Conservation (phyloP, 2,888 invertebrate genomes). For the Acrocyrtus sp. region DNA sequence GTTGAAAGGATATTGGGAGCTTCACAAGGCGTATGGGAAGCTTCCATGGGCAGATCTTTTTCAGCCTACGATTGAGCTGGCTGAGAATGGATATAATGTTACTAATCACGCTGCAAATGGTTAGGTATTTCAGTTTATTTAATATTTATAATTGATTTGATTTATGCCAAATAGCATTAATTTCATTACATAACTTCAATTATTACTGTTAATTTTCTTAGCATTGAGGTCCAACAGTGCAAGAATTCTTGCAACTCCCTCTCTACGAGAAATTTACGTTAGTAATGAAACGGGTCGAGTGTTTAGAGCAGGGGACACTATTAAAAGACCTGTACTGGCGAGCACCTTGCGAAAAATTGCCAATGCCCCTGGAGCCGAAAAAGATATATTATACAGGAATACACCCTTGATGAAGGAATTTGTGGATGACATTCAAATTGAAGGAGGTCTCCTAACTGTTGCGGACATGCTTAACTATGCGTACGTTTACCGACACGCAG, state of each 20-base stretch:
- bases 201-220: too few species aligned
- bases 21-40: conserved; percentile 74
- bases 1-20: conserved; percentile 82
- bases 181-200: too few species aligned
- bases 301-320: conserved; percentile 73
- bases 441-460: conserved; percentile 81
- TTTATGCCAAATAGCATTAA: too few species aligned
- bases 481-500: too few species aligned
- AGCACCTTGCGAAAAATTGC: conserved; percentile 77
- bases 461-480: conserved; percentile 79
- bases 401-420: conserved; percentile 65
- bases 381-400: conserved; percentile 76
- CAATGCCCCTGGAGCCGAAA: conserved; percentile 66
- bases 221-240: conserved; percentile 69
- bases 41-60: conserved; percentile 84
- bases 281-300: conserved; percentile 73
- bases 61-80: conserved; percentile 80
- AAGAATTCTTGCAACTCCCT: conserved; percentile 72
- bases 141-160: too few species aligned
- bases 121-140: too few species aligned
- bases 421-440: conserved; percentile 69
- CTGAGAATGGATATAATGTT: conserved; percentile 77
- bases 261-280: conserved; percentile 72
- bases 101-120: conserved; percentile 74
- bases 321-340: conserved; percentile 75